Percentiles rank a stretch among this genome's conserved stretches.
phyloP scores from a whole-genome alignment of 1,140 invertebrate genomes.

The Periplaneta americana region DNA sequence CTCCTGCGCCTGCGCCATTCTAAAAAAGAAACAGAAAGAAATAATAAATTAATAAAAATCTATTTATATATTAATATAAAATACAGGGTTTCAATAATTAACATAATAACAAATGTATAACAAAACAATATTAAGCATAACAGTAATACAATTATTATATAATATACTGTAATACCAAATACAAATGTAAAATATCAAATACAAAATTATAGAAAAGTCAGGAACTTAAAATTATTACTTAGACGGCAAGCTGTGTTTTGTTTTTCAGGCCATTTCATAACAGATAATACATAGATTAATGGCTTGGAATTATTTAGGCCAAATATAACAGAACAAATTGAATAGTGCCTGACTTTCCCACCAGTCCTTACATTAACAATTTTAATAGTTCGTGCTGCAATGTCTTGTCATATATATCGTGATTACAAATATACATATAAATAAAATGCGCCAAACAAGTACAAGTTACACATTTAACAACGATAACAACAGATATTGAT shows the following conservation, averaged over 20 bases:
- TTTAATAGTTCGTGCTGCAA: neutral
- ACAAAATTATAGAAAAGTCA: neutral
- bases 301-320: neutral
- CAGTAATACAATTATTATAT: neutral
- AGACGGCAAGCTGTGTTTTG: neutral
- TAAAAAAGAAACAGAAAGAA: constrained; percentile 65
- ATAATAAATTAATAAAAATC: constrained; percentile 33
- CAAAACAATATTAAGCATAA: neutral
- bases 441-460: neutral
- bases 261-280: neutral
- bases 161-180: neutral
- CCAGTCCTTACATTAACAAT: neutral
- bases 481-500: neutral
- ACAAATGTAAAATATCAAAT: neutral
- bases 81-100: neutral
- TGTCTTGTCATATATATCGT: neutral
- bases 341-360: neutral
- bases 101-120: constrained; percentile 2
- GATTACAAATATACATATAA: neutral
- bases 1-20: constrained; percentile 70
- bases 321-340: neutral
- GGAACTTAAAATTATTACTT: neutral
- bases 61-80: neutral
- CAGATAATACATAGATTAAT: neutral
- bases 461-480: neutral